phyloP scores from a whole-genome alignment of 2,113 vertebrate species.

The Eulemur rufifrons region DNA sequence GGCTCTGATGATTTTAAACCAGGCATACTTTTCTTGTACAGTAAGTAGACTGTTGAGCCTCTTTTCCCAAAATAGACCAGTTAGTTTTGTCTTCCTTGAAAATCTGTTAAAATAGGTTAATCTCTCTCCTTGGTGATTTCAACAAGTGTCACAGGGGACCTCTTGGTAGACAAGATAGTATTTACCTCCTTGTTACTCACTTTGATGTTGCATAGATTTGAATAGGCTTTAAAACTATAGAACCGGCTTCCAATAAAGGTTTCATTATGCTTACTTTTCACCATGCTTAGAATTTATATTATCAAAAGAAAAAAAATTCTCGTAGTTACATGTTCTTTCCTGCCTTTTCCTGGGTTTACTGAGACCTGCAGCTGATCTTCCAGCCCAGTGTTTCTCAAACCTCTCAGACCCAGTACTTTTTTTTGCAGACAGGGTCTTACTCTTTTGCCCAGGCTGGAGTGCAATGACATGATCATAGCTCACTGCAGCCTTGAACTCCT shows the following conservation, averaged over 20 bases:
- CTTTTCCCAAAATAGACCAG: not conserved
- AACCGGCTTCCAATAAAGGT: not conserved
- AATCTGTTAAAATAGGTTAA: not conserved
- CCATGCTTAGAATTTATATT: not conserved
- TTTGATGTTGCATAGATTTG: not conserved
- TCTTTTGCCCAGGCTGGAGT: too few species aligned
- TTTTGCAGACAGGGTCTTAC: too few species aligned
- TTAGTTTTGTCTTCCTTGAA: constrained; percentile 45
- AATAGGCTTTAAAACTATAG: not conserved
- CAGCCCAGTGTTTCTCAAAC: not conserved
- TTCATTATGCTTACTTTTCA: not conserved
- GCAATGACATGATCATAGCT: too few species aligned
- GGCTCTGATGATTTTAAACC: not conserved
- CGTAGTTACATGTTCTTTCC: not conserved
- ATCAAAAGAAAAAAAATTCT: not conserved
- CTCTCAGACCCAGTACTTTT: not conserved
- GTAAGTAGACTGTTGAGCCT: not conserved
- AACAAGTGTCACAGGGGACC: not conserved
- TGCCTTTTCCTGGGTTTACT: constrained; percentile 4
- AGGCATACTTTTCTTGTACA: not conserved
- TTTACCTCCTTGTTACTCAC: not conserved
- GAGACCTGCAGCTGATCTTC: not conserved
- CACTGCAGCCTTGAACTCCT: too few species aligned
- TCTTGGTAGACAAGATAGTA: not conserved
- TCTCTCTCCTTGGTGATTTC: constrained; percentile 2